phyloP scores from a whole-genome alignment of 2,113 vertebrate species.

The Hyperopisus bebe region DNA sequence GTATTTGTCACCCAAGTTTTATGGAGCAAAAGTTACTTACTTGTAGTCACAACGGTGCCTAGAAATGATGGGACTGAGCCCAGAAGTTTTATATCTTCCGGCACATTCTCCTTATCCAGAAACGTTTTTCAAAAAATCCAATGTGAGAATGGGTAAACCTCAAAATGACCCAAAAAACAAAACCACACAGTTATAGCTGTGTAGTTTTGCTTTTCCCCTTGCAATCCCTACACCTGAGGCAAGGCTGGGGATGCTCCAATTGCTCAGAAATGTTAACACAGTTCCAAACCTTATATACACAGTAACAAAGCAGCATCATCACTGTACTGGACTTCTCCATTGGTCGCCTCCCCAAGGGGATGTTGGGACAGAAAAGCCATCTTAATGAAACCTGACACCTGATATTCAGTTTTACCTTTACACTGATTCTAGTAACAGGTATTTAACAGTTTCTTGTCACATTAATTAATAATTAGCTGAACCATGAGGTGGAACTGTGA shows the following conservation, averaged over 20 bases:
- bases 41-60: constrained; percentile 79
- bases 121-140: constrained; percentile 72
- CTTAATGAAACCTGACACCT: constrained; percentile 61
- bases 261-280: constrained; percentile 77
- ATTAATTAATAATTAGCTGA: background rate
- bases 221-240: constrained; percentile 99
- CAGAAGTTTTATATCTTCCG: constrained; percentile 62
- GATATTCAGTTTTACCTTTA: constrained; percentile 55
- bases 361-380: constrained; percentile 53
- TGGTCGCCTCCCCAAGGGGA: constrained; percentile 58
- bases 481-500: background rate
- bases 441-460: background rate
- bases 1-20: background rate
- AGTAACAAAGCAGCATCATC: constrained; percentile 59
- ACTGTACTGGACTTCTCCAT: constrained; percentile 50
- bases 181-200: constrained; percentile 83
- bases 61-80: constrained; percentile 78
- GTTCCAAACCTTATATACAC: constrained; percentile 78
- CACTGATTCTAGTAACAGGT: constrained; percentile 41
- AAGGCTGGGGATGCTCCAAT: constrained; percentile 95
- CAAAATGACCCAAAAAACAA: constrained; percentile 61
- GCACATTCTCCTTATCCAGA: constrained; percentile 78
- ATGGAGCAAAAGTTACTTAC: constrained; percentile 21
- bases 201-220: constrained; percentile 89
- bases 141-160: constrained; percentile 37